These are phyloP conservation scores for Phaethon lepturus DNA, from an alignment of 2,113 vertebrate species.

Conservation along the genomic window DNA sequence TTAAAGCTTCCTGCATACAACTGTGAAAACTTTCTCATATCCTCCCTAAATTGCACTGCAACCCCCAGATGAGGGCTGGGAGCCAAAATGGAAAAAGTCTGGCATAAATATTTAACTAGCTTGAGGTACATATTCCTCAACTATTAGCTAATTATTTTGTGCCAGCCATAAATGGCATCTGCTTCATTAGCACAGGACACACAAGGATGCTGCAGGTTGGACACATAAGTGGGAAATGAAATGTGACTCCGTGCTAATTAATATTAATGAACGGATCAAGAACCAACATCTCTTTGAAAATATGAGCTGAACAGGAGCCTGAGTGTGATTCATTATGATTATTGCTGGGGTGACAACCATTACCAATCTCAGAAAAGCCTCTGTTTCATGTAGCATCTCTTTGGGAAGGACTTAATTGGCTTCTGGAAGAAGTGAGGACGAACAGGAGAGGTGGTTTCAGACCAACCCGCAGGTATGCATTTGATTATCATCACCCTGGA, in stretches of 20 bases:
- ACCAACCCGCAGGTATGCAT: background rate
- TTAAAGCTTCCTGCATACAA: slow-evolving; percentile 51
- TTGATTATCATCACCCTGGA: background rate
- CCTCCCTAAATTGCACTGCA: slow-evolving; percentile 45
- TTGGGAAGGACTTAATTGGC: slow-evolving; percentile 49
- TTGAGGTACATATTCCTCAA: slow-evolving; percentile 44
- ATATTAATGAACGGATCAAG: slow-evolving; percentile 58
- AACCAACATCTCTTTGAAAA: slow-evolving; percentile 53
- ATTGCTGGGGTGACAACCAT: slow-evolving; percentile 53
- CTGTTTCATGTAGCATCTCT: slow-evolving; percentile 28
- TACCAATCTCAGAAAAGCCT: slow-evolving; percentile 20
- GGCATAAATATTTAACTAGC: slow-evolving; percentile 69
- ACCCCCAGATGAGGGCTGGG: slow-evolving; percentile 40
- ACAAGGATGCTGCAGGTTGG: slow-evolving; percentile 50
- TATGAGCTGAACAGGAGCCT: slow-evolving; percentile 35
- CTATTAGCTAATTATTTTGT: slow-evolving; percentile 71
- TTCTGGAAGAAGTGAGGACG: slow-evolving; percentile 11
- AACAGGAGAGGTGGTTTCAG: background rate
- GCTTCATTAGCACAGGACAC: slow-evolving; percentile 39
- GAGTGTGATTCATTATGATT: slow-evolving; percentile 60
- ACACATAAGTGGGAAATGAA: slow-evolving; percentile 40
- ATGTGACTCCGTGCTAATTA: slow-evolving; percentile 53
- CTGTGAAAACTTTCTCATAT: slow-evolving; percentile 63
- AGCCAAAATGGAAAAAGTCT: slow-evolving; percentile 61
- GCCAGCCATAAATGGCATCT: slow-evolving; percentile 47